A percentile compares a stretch with the other conserved stretches of the same genome.
Conservation (phyloP, 2,797 vertebrate genomes). For the Gallinago solitaria region DNA sequence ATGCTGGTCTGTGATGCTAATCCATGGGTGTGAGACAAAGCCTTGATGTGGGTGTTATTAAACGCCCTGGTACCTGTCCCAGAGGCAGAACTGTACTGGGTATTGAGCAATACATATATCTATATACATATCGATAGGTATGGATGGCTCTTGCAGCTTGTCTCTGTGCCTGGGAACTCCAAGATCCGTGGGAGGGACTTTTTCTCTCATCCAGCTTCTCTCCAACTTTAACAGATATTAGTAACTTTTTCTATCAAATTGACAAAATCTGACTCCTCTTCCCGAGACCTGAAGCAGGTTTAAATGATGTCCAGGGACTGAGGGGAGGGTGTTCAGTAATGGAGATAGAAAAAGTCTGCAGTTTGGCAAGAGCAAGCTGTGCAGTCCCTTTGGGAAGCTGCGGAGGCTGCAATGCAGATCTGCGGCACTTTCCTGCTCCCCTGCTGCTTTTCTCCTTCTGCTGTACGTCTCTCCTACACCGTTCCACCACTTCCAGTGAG, state of each 20-base stretch:
- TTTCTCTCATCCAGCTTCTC: not conserved
- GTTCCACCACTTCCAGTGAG: not conserved
- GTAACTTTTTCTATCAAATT: not conserved
- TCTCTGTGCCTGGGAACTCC: not conserved
- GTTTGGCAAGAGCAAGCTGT: not conserved
- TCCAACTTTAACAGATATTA: not conserved
- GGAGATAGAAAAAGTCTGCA: not conserved
- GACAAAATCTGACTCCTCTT: not conserved
- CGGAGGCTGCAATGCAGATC: conserved; percentile 42
- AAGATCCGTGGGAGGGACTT: not conserved
- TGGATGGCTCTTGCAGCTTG: not conserved
- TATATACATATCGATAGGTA: not conserved
- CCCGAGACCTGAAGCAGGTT: not conserved
- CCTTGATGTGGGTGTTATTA: conserved; percentile 37
- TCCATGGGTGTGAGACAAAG: conserved; percentile 17
- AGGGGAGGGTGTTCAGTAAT: not conserved
- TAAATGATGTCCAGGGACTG: not conserved
- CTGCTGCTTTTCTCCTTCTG: not conserved
- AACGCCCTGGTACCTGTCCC: not conserved
- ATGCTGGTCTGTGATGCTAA: not conserved
- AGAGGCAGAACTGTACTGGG: not conserved
- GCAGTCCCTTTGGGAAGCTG: not conserved
- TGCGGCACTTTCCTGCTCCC: not conserved
- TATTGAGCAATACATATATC: not conserved
- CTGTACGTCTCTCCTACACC: not conserved